Conservation (phyloP, 1,140 invertebrate genomes). For the Cryptotermes secundus region DNA sequence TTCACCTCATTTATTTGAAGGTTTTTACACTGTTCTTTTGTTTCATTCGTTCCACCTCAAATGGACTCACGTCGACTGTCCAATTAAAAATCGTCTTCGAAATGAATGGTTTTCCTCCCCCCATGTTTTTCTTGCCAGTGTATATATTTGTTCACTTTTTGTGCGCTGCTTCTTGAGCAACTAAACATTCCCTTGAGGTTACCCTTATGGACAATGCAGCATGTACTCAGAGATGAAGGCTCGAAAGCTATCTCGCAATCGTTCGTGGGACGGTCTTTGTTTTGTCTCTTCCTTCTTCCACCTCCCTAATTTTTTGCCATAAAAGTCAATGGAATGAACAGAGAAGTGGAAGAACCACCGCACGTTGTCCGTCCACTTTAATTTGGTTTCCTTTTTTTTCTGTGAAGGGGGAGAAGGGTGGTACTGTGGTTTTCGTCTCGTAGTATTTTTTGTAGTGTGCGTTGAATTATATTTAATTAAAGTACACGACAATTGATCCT, state of each 20-base stretch:
- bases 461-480: constrained; percentile 19
- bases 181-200: not conserved
- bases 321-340: constrained; percentile 13
- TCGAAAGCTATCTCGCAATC: not conserved
- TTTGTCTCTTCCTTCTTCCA: not conserved
- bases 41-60: not conserved
- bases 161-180: not conserved
- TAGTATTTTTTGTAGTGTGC: not conserved
- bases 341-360: not conserved
- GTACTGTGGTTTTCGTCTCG: not conserved
- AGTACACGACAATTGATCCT: constrained; percentile 13
- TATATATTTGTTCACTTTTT: too few relatives aligned
- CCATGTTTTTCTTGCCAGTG: constrained; percentile 12
- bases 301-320: constrained; percentile 1
- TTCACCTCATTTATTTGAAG: not conserved
- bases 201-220: not conserved
- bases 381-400: constrained; percentile 17
- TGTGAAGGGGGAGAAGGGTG: not conserved
- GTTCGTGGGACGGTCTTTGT: not conserved
- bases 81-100: constrained; percentile 17
- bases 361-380: not conserved
- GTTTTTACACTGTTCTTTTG: not conserved
- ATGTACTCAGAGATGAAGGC: not conserved
- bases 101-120: constrained; percentile 7
- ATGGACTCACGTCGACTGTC: constrained; percentile 1